Percentiles rank a stretch among this genome's conserved stretches.
These are phyloP conservation scores for Boloria euphrosyne DNA, from an alignment of 2,888 invertebrate species.

Conservation along the genomic window DNA sequence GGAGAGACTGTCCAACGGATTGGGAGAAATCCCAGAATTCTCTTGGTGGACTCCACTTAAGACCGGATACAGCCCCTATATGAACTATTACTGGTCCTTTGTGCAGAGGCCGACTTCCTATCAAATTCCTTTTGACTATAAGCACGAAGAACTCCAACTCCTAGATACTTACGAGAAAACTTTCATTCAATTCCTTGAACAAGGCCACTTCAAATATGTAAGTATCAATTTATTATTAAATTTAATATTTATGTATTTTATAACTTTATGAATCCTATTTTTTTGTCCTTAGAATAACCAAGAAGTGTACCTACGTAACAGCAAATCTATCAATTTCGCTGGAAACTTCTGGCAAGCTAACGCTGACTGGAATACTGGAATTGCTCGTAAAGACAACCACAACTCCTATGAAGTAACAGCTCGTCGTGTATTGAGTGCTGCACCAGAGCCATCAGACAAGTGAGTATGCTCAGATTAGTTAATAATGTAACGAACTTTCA, in stretches of 20 bases:
- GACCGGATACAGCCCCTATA: slow-evolving; percentile 55
- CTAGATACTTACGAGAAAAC: slow-evolving; percentile 83
- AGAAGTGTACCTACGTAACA: slow-evolving; percentile 27
- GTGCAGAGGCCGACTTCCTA: slow-evolving; percentile 72
- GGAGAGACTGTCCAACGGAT: slow-evolving; percentile 85
- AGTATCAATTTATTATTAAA: slow-evolving; percentile 46
- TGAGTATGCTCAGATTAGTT: slow-evolving; percentile 25
- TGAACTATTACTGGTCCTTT: slow-evolving; percentile 49
- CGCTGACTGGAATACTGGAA: slow-evolving; percentile 68
- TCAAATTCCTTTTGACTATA: slow-evolving; percentile 77
- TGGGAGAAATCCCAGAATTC: slow-evolving; percentile 83
- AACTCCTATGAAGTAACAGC: slow-evolving; percentile 84
- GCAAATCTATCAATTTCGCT: slow-evolving; percentile 37
- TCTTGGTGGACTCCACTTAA: slow-evolving; percentile 84
- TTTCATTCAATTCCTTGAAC: slow-evolving; percentile 74
- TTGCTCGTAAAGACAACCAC: slow-evolving; percentile 56
- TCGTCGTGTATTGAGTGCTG: slow-evolving; percentile 63
- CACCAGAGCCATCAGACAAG: slow-evolving; percentile 44
- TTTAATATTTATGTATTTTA: background rate
- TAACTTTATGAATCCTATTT: background rate
- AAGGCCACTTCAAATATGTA: slow-evolving; percentile 84
- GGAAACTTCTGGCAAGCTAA: slow-evolving; percentile 76
- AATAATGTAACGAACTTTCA: no score
- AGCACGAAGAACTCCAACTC: slow-evolving; percentile 74
- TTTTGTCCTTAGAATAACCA: slow-evolving; percentile 9